Evolutionary conservation across 1,140 invertebrate species (phyloP), one percentile per base, ranked within the genome.

Genomic region (Drosophila nebulosa): DNA sequence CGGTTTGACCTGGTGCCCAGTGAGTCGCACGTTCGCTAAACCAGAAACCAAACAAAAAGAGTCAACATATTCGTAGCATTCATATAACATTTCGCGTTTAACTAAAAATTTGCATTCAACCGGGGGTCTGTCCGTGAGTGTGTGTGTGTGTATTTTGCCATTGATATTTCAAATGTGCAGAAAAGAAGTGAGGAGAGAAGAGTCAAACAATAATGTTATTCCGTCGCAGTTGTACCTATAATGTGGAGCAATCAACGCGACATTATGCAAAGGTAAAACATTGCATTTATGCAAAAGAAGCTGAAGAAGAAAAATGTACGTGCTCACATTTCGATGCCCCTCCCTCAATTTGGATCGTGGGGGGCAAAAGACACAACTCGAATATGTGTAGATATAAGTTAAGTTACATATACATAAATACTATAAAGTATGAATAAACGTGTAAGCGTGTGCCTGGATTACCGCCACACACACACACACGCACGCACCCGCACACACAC

Each of bases 251-350:
- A 81, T 90, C 86, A 79, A 88, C 83, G 76, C 81, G 79, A 75
- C 81, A 83, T 78, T 90, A 88, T 90, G 81, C 78, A 86, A 90
- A 90, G 86, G 86, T 90, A 90, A 81, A 78, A 56, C 69, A 86
- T 67, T 75, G 76, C 76, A 64, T 67, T 76, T 69, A 42, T 59
- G 57, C 56, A 81, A 70, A 64, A 77, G 59, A 71, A 46, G 30
- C 36, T 53, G 69, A 73, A 64, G 59, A 58, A 52, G 32, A 66
- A 58, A 75, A 66, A 61, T 68, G 67, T 80, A 84, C 81, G 77
- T 84, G 79, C 64, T 64, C 36, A 66, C 69, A 61, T 6, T 35
- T 12, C 35, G 56, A 32, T 53, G 32, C 62, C 39, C 56, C 58
- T 22, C 4, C 22, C 18, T 22, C 0, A 3, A 4, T 39, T 9